These are phyloP conservation scores for Leucophenga varia DNA, from an alignment of 1,140 invertebrate genomes.

Conservation along the genomic window DNA sequence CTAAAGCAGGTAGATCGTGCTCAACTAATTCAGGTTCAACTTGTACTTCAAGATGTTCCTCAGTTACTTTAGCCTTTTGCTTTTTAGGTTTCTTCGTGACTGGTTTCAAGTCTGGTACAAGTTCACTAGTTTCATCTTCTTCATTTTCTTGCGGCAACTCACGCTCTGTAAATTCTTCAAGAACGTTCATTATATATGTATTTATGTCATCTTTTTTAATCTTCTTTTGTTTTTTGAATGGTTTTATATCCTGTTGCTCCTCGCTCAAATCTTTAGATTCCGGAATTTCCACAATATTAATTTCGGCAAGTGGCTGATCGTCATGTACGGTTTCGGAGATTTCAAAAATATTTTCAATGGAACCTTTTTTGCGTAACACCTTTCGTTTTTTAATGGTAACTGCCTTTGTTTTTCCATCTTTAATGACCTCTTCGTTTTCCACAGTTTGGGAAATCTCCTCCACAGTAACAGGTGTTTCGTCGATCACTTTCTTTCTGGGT, in stretches of 20 bases:
- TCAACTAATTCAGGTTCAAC: too few relatives aligned
- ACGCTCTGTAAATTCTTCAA: constrained; percentile 33
- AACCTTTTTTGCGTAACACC: constrained; percentile 27
- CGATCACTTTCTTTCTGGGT: constrained; percentile 12
- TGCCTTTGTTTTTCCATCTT: constrained; percentile 22
- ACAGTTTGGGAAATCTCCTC: constrained; percentile 28
- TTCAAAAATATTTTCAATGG: constrained; percentile 32
- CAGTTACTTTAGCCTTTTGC: constrained; percentile 16
- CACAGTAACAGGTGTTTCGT: constrained; percentile 22
- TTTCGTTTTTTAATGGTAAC: constrained; percentile 31
- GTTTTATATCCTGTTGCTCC: constrained; percentile 9
- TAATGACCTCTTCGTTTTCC: constrained; percentile 12
- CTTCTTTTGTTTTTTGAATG: constrained; percentile 29
- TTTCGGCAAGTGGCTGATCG: constrained; percentile 29
- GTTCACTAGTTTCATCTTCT: not conserved
- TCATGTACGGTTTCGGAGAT: constrained; percentile 25
- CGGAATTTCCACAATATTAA: constrained; percentile 25
- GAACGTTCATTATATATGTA: constrained; percentile 34
- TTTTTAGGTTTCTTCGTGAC: constrained; percentile 25
- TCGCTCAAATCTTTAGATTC: constrained; percentile 13
- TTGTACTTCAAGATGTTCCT: too few relatives aligned
- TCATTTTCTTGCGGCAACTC: constrained; percentile 15
- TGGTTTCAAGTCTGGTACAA: not conserved
- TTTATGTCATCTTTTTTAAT: constrained; percentile 32
- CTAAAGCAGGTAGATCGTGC: too few relatives aligned